Evolutionary conservation across 2,888 invertebrate genomes (phyloP).

Genomic region (Conchocele bisecta): DNA sequence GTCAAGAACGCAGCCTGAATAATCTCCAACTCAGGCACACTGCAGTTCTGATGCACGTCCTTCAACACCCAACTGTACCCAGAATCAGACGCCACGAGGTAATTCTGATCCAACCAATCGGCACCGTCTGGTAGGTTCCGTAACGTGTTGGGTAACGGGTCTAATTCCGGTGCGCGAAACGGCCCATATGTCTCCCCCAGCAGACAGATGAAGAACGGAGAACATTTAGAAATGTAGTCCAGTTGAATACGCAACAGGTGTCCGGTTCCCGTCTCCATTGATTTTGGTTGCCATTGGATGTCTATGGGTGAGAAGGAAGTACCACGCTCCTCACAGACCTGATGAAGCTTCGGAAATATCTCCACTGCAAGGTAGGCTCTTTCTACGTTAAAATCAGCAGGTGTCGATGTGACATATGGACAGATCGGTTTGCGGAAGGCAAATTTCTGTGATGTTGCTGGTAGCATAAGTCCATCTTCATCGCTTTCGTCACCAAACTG

Average conservation of each 20-base stretch:
- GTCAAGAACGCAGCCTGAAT: conserved; percentile 75
- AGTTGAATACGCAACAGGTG: conserved; percentile 70
- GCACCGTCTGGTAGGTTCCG: conserved; percentile 56
- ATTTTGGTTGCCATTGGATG: conserved; percentile 72
- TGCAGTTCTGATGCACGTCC: conserved; percentile 73
- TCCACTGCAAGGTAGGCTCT: conserved; percentile 63
- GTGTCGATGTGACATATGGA: conserved; percentile 75
- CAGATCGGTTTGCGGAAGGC: conserved; percentile 68
- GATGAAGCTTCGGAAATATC: conserved; percentile 75
- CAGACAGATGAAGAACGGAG: conserved; percentile 79
- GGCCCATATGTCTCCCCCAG: conserved; percentile 80
- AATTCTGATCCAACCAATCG: conserved; percentile 75
- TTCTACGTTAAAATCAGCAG: conserved; percentile 71
- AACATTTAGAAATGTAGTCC: conserved; percentile 71
- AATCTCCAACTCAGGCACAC: conserved; percentile 80
- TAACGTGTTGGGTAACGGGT: conserved; percentile 56
- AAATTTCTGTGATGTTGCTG: conserved; percentile 56
- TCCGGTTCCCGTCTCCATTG: conserved; percentile 64
- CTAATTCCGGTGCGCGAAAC: conserved; percentile 62
- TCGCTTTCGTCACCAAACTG: conserved; percentile 43
- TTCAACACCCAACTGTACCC: conserved; percentile 79
- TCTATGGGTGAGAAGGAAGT: conserved; percentile 77
- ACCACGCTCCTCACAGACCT: conserved; percentile 70
- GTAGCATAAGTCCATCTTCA: conserved; percentile 43
- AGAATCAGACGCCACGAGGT: conserved; percentile 73